Percentiles rank a stretch among this genome's conserved stretches.
phyloP scores from a whole-genome alignment of 2,888 invertebrate species.

The Junonia oenone region DNA sequence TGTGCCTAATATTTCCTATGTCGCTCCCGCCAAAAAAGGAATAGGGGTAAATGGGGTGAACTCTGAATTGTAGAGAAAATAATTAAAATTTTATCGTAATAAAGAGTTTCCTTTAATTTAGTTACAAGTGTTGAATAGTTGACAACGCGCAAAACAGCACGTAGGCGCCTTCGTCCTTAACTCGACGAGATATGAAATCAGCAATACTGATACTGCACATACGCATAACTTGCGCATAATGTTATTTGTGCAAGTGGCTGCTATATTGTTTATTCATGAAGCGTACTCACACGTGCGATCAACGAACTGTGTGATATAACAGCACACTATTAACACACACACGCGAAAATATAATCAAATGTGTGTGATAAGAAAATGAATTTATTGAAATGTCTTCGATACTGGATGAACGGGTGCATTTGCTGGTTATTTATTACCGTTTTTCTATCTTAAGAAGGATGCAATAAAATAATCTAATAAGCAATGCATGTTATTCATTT shows the following conservation, averaged over 20 bases:
- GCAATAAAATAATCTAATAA: not conserved
- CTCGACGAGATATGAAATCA: conserved; percentile 40
- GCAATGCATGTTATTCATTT: conserved; percentile 7
- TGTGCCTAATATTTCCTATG: not conserved
- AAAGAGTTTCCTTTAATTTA: not conserved
- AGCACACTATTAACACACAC: conserved; percentile 26
- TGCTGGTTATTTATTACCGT: conserved; percentile 10
- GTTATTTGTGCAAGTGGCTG: conserved; percentile 36
- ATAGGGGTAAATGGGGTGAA: not conserved
- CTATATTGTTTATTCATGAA: conserved; percentile 39
- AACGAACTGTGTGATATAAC: conserved; percentile 36
- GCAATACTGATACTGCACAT: conserved; percentile 38
- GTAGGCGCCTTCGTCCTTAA: conserved; percentile 56
- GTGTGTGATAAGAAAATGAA: not conserved
- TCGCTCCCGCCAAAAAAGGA: not conserved
- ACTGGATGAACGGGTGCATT: not conserved
- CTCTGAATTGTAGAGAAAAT: not conserved
- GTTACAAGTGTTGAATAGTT: conserved; percentile 8
- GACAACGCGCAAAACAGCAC: conserved; percentile 64
- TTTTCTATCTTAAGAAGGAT: not conserved
- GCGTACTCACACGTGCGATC: conserved; percentile 35
- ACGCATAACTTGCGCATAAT: conserved; percentile 28
- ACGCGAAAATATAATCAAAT: conserved; percentile 12
- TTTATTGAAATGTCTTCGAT: not conserved
- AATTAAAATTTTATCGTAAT: not conserved